Evolutionary conservation across 2,113 vertebrate species (phyloP).

Genomic region (Mola mola): DNA sequence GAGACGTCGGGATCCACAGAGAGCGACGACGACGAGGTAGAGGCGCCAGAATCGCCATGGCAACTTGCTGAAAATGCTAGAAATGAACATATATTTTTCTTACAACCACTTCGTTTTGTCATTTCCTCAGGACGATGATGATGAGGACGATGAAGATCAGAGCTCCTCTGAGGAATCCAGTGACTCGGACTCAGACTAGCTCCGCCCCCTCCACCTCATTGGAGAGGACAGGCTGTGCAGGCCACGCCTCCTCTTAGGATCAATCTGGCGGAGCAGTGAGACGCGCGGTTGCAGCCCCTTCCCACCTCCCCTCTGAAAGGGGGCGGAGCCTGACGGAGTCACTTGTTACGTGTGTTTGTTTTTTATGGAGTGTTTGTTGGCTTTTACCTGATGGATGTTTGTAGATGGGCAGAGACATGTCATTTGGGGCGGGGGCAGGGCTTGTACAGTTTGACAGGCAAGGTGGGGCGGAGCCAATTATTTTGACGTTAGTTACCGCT

Average conservation of each 20-base stretch:
- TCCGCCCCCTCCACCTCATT: conserved; percentile 45
- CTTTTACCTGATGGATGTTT: conserved; percentile 60
- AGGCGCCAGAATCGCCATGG: too few relatives aligned
- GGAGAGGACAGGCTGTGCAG: conserved; percentile 76
- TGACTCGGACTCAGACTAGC: conserved; percentile 80
- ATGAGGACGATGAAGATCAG: conserved; percentile 76
- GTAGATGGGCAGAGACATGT: conserved; percentile 5
- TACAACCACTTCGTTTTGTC: background rate
- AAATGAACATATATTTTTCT: too few relatives aligned
- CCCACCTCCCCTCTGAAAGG: background rate
- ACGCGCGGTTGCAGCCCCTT: background rate
- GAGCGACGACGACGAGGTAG: conserved; percentile 76
- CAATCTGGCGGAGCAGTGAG: conserved; percentile 43
- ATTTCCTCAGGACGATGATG: conserved; percentile 69
- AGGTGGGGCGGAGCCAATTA: conserved; percentile 34
- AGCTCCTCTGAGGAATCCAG: conserved; percentile 79
- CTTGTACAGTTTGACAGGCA: conserved; percentile 51
- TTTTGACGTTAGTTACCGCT: conserved; percentile 16
- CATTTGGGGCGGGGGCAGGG: conserved; percentile 14
- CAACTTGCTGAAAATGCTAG: too few relatives aligned
- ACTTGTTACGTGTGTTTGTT: conserved; percentile 66
- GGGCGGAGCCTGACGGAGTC: conserved; percentile 38
- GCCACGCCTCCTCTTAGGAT: conserved; percentile 73
- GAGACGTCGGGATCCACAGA: conserved; percentile 78
- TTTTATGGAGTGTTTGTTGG: conserved; percentile 63